Evolutionary conservation across 2,113 vertebrate genomes (phyloP).

Genomic region (Coptodon bakossiorum): DNA sequence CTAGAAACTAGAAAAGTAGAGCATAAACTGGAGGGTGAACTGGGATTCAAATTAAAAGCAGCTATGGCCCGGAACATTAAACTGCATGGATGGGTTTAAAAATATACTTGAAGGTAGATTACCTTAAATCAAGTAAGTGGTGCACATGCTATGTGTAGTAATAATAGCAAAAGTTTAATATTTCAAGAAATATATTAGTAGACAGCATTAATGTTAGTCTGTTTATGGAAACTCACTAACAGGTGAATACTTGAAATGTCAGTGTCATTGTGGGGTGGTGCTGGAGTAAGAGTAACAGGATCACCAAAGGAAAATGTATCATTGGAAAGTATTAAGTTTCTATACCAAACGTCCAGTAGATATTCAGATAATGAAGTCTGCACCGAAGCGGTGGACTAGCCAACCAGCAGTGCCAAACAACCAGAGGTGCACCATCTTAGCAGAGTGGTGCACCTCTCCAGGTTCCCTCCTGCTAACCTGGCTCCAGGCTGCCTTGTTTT

Average conservation of each 20-base stretch:
- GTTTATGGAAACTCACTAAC: neutral
- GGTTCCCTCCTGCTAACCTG: neutral
- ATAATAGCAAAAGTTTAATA: neutral
- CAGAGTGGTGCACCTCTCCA: neutral
- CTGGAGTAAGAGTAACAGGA: neutral
- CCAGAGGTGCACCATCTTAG: neutral
- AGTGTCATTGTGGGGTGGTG: neutral
- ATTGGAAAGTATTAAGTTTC: neutral
- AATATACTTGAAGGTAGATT: neutral
- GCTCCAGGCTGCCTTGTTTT: slow-evolving; percentile 23
- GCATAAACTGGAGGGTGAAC: neutral
- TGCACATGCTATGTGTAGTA: neutral
- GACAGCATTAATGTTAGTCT: neutral
- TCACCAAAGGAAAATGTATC: neutral
- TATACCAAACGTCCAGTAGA: neutral
- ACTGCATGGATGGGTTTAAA: neutral
- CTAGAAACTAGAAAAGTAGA: neutral
- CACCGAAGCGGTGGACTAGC: neutral
- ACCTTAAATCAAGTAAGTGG: neutral
- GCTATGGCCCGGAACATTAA: neutral
- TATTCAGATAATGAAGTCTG: neutral
- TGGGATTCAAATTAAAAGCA: neutral
- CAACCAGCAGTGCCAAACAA: neutral
- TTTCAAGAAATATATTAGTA: neutral
- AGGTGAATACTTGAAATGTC: neutral